These are phyloP conservation scores for Apis florea DNA, from an alignment of 1,140 invertebrate species.

Conservation along the genomic window DNA sequence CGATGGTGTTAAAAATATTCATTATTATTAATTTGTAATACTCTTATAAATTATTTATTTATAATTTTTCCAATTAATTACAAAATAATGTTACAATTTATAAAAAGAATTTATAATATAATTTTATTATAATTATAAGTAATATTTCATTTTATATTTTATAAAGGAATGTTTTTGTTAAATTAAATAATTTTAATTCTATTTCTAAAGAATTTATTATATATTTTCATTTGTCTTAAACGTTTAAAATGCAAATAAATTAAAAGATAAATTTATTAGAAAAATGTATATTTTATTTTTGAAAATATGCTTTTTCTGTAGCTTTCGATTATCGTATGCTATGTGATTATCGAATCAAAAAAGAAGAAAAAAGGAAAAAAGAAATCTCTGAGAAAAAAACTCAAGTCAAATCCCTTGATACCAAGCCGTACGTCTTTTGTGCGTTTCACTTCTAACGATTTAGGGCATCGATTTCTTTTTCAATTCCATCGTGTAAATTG, in stretches of 20 bases:
- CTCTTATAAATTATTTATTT: constrained; percentile 4
- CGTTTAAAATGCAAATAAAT: constrained; percentile 20
- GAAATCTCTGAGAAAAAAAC: constrained; percentile 3
- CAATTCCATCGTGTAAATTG: constrained; percentile 41
- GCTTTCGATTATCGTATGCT: constrained; percentile 28
- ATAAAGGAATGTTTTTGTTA: not conserved
- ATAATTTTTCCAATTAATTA: not conserved
- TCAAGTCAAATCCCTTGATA: constrained; percentile 23
- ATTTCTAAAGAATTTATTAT: not conserved
- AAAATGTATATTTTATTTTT: constrained; percentile 8
- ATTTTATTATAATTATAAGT: not conserved
- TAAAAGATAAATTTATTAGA: constrained; percentile 36
- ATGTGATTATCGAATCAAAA: constrained; percentile 31
- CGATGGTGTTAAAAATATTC: constrained; percentile 11
- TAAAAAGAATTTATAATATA: not conserved
- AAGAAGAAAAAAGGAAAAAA: not conserved
- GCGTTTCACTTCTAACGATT: constrained; percentile 42
- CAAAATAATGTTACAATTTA: not conserved
- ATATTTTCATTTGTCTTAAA: not conserved
- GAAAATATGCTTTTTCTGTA: constrained; percentile 8
- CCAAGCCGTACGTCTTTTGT: constrained; percentile 14
- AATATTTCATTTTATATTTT: not conserved
- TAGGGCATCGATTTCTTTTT: constrained; percentile 47
- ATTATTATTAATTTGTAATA: constrained; percentile 1
- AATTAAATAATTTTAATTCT: not conserved